Evolutionary conservation across 2,113 vertebrate genomes (phyloP).

Genomic region (Halichoeres trimaculatus): DNA sequence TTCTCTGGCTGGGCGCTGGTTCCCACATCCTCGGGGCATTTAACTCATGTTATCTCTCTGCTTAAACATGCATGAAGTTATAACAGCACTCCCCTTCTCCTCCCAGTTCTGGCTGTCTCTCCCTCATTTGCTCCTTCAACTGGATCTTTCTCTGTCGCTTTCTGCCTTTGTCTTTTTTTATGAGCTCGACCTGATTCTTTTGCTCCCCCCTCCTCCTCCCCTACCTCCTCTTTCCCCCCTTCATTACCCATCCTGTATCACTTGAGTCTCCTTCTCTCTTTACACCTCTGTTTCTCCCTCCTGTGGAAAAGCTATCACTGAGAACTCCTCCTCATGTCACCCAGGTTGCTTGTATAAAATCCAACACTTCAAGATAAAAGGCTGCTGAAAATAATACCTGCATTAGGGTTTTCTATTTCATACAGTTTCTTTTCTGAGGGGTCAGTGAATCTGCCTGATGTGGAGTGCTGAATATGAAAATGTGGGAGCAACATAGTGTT

Average conservation of each 20-base stretch:
- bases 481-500: conserved; percentile 30
- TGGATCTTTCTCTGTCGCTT: conserved; percentile 15
- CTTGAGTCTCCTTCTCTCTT: conserved; percentile 11
- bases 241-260: conserved; percentile 29
- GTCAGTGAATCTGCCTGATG: conserved; percentile 62
- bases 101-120: conserved; percentile 13
- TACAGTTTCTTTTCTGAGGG: conserved; percentile 54
- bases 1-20: conserved; percentile 11
- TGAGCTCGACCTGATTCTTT: conserved; percentile 34
- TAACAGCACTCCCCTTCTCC: conserved; percentile 48
- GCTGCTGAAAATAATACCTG: conserved; percentile 58
- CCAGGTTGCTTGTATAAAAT: conserved; percentile 57
- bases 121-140: conserved; percentile 45
- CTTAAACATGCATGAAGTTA: conserved; percentile 76
- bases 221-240: background rate
- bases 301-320: conserved; percentile 44
- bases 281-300: conserved; percentile 21
- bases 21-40: conserved; percentile 46
- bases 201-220: background rate
- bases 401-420: conserved; percentile 71
- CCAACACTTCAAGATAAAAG: conserved; percentile 68
- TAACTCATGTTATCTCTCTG: conserved; percentile 55
- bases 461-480: conserved; percentile 72
- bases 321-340: conserved; percentile 38
- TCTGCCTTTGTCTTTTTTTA: conserved; percentile 18